A percentile compares a stretch with the other conserved stretches of the same genome.
These are phyloP conservation scores for Mormyrops boulengeri DNA, from an alignment of 2,797 vertebrate genomes.

Conservation along the genomic window DNA sequence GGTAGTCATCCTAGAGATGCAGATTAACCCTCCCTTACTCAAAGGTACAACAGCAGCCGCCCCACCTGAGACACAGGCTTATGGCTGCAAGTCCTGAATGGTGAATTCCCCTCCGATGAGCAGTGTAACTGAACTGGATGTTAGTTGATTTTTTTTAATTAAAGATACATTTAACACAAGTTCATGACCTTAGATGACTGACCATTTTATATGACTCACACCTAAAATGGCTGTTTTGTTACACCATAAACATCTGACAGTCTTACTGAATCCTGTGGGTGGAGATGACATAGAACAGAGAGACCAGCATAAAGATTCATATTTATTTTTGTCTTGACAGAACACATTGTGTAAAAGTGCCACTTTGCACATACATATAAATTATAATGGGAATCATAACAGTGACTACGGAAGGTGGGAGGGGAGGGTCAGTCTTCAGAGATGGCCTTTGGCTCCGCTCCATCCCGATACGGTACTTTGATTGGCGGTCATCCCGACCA, in stretches of 20 bases:
- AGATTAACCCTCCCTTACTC: not conserved
- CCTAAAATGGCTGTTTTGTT: not conserved
- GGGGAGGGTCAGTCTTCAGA: not conserved
- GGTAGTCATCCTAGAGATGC: not conserved
- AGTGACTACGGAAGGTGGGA: not conserved
- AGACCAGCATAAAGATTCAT: not conserved
- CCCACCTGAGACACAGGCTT: not conserved
- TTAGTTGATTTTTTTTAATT: not conserved
- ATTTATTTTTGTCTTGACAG: not conserved
- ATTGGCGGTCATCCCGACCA: not conserved
- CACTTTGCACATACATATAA: not conserved
- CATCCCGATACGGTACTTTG: not conserved
- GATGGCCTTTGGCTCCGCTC: not conserved
- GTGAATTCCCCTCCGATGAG: not conserved
- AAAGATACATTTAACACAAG: not conserved
- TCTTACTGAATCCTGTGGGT: not conserved
- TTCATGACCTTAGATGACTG: not conserved
- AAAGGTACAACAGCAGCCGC: not conserved
- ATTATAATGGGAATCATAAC: not conserved
- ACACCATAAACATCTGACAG: not conserved
- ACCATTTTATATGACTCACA: not conserved
- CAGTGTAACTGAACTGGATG: not conserved
- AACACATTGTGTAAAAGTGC: not conserved
- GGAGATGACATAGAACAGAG: not conserved
- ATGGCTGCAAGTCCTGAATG: not conserved